Evolutionary conservation across 2,888 invertebrate genomes (phyloP).

Genomic region (Trisateles emortualis): DNA sequence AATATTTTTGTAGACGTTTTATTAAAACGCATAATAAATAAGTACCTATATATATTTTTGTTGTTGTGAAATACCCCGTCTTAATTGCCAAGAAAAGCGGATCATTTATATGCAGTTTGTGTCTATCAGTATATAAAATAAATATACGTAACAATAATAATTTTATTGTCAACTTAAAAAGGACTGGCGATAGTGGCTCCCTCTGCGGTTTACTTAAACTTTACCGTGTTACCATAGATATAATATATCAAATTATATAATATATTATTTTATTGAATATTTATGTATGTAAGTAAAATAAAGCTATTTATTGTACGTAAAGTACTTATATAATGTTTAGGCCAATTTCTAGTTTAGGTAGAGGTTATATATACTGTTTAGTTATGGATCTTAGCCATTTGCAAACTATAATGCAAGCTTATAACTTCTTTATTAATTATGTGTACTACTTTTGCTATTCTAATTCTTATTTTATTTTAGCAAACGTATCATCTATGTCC

Average conservation of each 20-base stretch:
- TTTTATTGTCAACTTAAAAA: neutral
- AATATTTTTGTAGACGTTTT: too few relatives aligned
- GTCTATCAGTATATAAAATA: neutral
- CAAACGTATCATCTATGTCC: too few relatives aligned
- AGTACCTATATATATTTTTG: too few relatives aligned
- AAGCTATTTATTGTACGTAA: slow-evolving; percentile 38
- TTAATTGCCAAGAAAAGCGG: too few relatives aligned
- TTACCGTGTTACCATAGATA: slow-evolving; percentile 36
- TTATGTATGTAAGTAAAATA: slow-evolving; percentile 21
- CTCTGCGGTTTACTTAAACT: slow-evolving; percentile 9
- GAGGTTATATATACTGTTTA: slow-evolving; percentile 4
- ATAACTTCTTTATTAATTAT: neutral
- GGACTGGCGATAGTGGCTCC: slow-evolving; percentile 7
- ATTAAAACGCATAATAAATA: too few relatives aligned
- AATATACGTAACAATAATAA: neutral
- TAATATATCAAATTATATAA: slow-evolving; percentile 17
- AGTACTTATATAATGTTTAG: slow-evolving; percentile 43
- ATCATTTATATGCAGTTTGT: too few relatives aligned
- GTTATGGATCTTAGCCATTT: slow-evolving; percentile 14
- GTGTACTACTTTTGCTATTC: too few relatives aligned
- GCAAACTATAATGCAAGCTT: slow-evolving; percentile 7
- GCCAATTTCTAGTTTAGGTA: slow-evolving; percentile 29
- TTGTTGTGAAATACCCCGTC: too few relatives aligned
- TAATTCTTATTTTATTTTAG: too few relatives aligned
- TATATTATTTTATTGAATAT: slow-evolving; percentile 19